These are phyloP conservation scores for Okapia johnstoni DNA, from an alignment of 2,113 vertebrate species.

Conservation along the genomic window DNA sequence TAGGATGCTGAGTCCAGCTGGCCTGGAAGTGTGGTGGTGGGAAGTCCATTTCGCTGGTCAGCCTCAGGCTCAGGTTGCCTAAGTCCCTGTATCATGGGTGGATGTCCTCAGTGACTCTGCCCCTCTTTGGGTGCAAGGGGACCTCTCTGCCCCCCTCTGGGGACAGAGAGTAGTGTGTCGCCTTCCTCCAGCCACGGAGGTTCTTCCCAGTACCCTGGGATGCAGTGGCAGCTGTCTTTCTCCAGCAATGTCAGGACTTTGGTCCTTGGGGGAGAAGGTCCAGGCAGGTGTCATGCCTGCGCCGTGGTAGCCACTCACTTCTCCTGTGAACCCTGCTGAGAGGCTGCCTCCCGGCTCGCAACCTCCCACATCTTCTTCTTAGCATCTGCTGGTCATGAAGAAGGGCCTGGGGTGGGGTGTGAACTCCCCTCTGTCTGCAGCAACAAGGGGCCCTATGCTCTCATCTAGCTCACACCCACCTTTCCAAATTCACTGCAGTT, in stretches of 20 bases:
- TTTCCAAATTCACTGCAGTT: too few species aligned
- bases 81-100: not conserved
- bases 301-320: not conserved
- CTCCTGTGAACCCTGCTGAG: too few species aligned
- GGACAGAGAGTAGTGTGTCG: not conserved
- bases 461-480: not conserved
- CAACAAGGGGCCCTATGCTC: too few species aligned
- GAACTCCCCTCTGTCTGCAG: not conserved
- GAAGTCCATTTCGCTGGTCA: not conserved
- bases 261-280: not conserved
- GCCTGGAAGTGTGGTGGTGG: not conserved
- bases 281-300: rapidly evolving
- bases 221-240: not conserved
- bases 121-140: not conserved
- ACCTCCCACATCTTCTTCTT: not conserved
- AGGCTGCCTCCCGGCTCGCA: not conserved
- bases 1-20: too few species aligned
- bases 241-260: too few species aligned
- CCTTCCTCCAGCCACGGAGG: not conserved
- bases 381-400: not conserved
- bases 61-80: not conserved
- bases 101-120: not conserved
- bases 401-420: too few species aligned
- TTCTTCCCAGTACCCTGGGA: not conserved
- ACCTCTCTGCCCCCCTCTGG: not conserved